phyloP scores from a whole-genome alignment of 2,113 vertebrate species.

The Nyctereutes procyonoides region DNA sequence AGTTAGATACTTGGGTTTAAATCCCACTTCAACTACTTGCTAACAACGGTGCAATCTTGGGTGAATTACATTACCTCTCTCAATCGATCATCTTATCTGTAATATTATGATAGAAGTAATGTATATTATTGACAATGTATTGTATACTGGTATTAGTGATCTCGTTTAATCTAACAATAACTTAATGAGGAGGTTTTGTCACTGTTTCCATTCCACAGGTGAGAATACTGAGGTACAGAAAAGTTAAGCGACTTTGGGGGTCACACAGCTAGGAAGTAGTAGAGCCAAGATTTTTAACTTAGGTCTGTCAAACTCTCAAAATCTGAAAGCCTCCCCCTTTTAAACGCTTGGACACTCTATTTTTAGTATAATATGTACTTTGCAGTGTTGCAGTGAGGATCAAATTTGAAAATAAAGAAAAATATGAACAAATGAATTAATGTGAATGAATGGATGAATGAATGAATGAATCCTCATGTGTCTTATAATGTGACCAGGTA shows the following conservation, averaged over 20 bases:
- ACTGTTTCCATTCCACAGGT: neutral
- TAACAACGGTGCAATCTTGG: neutral
- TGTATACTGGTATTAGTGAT: neutral
- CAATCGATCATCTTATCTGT: neutral
- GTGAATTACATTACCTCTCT: neutral
- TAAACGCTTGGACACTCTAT: neutral
- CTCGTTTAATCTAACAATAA: conserved; percentile 24
- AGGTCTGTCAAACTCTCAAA: neutral
- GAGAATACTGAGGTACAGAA: neutral
- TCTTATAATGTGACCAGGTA: neutral
- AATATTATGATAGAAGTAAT: conserved; percentile 27
- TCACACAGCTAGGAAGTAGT: neutral
- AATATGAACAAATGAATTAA: neutral
- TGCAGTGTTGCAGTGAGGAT: neutral
- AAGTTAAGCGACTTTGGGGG: neutral
- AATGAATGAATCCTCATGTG: neutral
- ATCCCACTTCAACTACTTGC: neutral
- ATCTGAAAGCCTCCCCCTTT: neutral
- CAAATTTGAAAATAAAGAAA: conserved; percentile 21
- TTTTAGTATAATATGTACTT: neutral
- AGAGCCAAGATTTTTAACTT: neutral
- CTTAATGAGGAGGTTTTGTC: neutral
- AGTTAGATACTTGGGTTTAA: neutral
- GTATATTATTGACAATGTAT: neutral
- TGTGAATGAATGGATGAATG: neutral